Percentiles rank a stretch among this genome's conserved stretches.
Conservation (phyloP, 2,888 invertebrate species). For the Diarsia brunnea region DNA sequence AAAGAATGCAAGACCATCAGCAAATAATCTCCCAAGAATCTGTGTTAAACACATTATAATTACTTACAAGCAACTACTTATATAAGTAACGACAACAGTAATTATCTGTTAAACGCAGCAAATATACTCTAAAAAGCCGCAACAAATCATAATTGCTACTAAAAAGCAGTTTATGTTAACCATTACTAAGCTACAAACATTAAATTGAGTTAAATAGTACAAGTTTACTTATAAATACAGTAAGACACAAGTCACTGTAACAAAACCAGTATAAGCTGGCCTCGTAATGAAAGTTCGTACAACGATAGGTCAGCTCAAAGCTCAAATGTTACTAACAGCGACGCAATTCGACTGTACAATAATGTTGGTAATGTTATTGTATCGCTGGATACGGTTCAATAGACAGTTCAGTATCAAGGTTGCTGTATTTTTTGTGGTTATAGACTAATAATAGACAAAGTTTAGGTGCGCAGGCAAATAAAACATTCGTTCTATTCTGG, state of each 20-base stretch:
- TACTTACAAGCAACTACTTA: slow-evolving; percentile 38
- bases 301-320: not conserved
- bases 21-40: slow-evolving; percentile 37
- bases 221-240: not conserved
- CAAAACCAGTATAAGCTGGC: not conserved
- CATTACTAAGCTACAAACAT: slow-evolving; percentile 16
- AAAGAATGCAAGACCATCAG: slow-evolving; percentile 30
- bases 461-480: slow-evolving; percentile 2
- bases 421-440: slow-evolving; percentile 2
- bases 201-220: slow-evolving; percentile 20
- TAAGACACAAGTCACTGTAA: not conserved
- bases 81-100: slow-evolving; percentile 17
- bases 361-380: not conserved
- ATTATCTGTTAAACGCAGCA: slow-evolving; percentile 24
- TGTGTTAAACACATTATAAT: slow-evolving; percentile 53
- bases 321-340: not conserved
- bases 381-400: slow-evolving; percentile 10
- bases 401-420: slow-evolving; percentile 34
- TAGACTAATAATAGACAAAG: not conserved
- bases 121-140: slow-evolving; percentile 23
- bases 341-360: not conserved
- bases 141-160: slow-evolving; percentile 30
- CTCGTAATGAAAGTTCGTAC: not conserved
- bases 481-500: too few species aligned
- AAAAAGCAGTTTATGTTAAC: slow-evolving; percentile 21